Base-by-base conservation (phyloP, 2,797 vertebrate genomes). In the Gallinago stenura region DNA sequence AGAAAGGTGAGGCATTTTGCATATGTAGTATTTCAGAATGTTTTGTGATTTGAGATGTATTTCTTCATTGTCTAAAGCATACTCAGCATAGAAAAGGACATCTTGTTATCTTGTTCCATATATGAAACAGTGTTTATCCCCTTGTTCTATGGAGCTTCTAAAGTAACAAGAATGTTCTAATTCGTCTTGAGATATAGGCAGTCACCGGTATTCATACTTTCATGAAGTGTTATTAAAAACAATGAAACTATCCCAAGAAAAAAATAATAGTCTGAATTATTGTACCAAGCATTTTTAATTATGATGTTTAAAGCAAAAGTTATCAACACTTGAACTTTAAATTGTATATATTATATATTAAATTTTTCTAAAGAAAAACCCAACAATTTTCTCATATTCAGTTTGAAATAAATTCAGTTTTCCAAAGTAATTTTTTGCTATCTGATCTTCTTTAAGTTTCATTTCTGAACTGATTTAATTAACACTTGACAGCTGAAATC, bases 11-110 rank as follows among this genome's bases (percentile, higher is more conserved):
- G 17, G 7, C 54, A 87, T 91, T 96, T 95, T 79, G 56, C 25
- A 87, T 73, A 91, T 53, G 31, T 90, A 81, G 28, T 30, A 62
- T 96, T 96, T 96, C 50, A 88, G 70, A 95, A 70, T 61, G 26
- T 30, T 79, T 87, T 62, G 61, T 95, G 43, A 87, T 96, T 91
- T 60, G 12, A 60, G 17, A 91, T 37, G 8, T 58, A 70, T 8
- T 76, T 82, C 16, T 54, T 58, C 48, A 39, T 72, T 54, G 10
- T 22, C 12, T 72, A 26, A 69, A 71, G 31, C 39, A 2, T 28
- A 46, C 37, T 81, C 26, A 51, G 7, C 10, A 37, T n/a, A 54
- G n/a, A 46, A 10, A 83, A 58, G 17, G 15, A 41, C 9, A 58
- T 50, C 8, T 51, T 43, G 9, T 37, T 73, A 58, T 50, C 8